phyloP scores from a whole-genome alignment of 2,888 invertebrate species.

The Meghimatium bilineatum region DNA sequence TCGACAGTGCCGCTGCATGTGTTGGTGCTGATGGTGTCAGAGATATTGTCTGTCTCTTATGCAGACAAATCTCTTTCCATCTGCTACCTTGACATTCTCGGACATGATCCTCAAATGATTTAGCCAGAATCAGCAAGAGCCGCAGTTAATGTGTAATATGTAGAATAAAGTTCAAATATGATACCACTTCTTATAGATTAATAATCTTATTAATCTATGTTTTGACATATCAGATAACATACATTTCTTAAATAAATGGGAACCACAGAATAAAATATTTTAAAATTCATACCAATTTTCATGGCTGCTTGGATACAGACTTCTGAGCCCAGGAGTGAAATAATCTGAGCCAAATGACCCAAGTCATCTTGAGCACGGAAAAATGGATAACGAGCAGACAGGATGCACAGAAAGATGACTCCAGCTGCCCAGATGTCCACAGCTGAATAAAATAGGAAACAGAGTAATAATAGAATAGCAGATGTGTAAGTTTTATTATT shows the following conservation, averaged over 20 bases:
- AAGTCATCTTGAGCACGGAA: conserved; percentile 88
- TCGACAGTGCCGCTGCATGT: no score
- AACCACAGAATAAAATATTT: not conserved
- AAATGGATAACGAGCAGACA: conserved; percentile 89
- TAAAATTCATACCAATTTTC: conserved; percentile 81
- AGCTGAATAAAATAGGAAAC: conserved; percentile 78
- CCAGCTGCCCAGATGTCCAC: conserved; percentile 94
- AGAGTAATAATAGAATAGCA: not conserved
- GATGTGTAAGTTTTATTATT: not conserved
- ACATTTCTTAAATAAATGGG: not conserved
- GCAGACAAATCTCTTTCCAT: no score
- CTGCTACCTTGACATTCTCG: no score
- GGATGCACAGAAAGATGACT: conserved; percentile 87
- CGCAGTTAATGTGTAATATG: no score
- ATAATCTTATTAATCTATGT: no score
- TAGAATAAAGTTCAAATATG: no score
- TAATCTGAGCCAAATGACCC: conserved; percentile 88
- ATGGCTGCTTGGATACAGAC: conserved; percentile 84
- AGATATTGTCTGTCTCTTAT: no score
- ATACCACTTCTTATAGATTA: no score
- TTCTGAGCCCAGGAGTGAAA: conserved; percentile 86
- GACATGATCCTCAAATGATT: no score
- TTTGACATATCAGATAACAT: no score
- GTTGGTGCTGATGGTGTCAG: no score
- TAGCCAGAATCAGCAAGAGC: no score